A percentile compares a stretch with the other conserved stretches of the same genome.
Evolutionary conservation across 2,113 vertebrate genomes (phyloP).

Genomic region (Meleagris gallopavo): DNA sequence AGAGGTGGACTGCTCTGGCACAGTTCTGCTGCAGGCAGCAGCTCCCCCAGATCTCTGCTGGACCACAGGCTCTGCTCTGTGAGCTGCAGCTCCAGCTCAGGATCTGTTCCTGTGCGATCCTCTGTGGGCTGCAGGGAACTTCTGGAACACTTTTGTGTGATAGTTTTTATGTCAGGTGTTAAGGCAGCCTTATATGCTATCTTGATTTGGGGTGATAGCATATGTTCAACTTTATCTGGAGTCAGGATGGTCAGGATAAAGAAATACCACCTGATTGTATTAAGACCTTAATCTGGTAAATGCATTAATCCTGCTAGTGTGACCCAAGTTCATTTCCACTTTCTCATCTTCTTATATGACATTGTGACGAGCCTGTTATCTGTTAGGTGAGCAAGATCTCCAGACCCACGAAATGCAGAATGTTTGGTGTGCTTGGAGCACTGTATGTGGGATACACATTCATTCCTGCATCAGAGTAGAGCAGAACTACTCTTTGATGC

Average conservation of each 20-base stretch:
- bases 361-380: neutral
- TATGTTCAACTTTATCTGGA: neutral
- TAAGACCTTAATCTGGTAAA: neutral
- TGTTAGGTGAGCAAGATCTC: neutral
- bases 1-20: neutral
- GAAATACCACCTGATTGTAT: neutral
- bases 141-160: neutral
- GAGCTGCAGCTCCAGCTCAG: neutral
- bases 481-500: neutral
- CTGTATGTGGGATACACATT: neutral
- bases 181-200: neutral
- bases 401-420: neutral
- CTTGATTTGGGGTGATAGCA: neutral
- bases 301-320: neutral
- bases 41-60: neutral
- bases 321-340: neutral
- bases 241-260: neutral
- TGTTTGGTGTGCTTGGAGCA: fast-evolving
- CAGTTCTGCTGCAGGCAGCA: neutral
- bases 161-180: neutral
- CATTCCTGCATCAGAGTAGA: neutral
- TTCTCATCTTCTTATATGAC: neutral
- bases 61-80: too few species aligned
- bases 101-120: neutral
- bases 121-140: neutral